Base-by-base conservation (phyloP, 2,113 vertebrate genomes). In the Salminus brasiliensis region DNA sequence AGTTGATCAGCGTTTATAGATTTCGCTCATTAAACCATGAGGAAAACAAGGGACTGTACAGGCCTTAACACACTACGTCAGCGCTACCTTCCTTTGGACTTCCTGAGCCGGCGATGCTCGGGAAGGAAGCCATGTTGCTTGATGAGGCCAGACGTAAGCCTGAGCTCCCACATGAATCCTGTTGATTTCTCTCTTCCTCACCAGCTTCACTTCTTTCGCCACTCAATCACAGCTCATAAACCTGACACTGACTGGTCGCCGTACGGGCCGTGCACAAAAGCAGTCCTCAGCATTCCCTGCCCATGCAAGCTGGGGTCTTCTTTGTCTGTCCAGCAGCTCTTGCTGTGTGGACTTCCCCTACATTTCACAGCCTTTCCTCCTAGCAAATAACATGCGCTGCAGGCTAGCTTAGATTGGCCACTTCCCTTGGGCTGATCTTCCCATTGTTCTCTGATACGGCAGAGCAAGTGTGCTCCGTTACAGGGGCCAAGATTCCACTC, bases 351-450 rank as follows among this genome's bases (percentile, higher is more conserved):
- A 88, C 87, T 93, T 91, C 89, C 74, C 88, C 86, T 89, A 87
- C 87, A 88, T 93, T 92, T 82, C 88, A 88, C 53, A 68, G 82
- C 81, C 89, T 90, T 92, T 93, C 93, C 93, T 93, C 83, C 89
- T 83, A 62, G 84, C 83, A 76, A 86, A 89, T 89, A 91, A 88
- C 83, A 89, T 69, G 18, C n/a, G 13, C 78, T 49, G 76, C 66
- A 52, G 68, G 83, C 87, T 84, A 55, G 87, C 87, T 60, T 39
- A 71, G 77, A 90, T 91, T 90, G 89, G 89, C 71, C 87, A 89
- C 75, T 83, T 86, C 85, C 85, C 73, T n/a, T 41, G 59, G 29
- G 55, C 67, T 79, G 82, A 80, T 88, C 88, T 89, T 89, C 88
- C 74, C 60, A 80, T 79, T 82, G 79, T 81, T 76, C n/a, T 68